Percentiles rank a stretch among this genome's conserved stretches.
Evolutionary conservation across 2,888 invertebrate species (phyloP).

Genomic region (Pharmacophagus antenor): DNA sequence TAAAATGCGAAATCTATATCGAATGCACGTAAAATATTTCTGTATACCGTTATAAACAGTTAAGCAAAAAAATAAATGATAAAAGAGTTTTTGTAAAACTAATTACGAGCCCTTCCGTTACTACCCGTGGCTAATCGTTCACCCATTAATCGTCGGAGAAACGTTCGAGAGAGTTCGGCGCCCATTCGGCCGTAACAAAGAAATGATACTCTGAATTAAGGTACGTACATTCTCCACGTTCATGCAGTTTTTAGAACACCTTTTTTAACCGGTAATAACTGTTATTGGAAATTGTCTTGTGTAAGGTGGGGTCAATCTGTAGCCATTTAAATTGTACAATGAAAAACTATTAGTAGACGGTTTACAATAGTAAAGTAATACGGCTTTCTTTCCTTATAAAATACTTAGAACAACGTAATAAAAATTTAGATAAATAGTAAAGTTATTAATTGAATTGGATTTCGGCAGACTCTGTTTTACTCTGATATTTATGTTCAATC

Average conservation of each 20-base stretch:
- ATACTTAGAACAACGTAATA: not conserved
- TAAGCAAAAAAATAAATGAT: conserved; percentile 10
- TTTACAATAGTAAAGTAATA: too few relatives aligned
- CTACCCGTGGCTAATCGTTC: conserved; percentile 28
- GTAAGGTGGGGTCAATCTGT: not conserved
- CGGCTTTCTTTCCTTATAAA: not conserved
- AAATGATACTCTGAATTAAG: conserved; percentile 20
- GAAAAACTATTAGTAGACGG: too few relatives aligned
- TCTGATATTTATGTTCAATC: conserved; percentile 6
- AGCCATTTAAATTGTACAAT: too few relatives aligned
- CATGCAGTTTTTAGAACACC: not conserved
- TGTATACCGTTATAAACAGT: conserved; percentile 11
- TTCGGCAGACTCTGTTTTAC: not conserved
- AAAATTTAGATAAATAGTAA: not conserved
- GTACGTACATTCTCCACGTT: not conserved
- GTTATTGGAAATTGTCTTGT: not conserved
- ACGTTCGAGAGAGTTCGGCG: conserved; percentile 24
- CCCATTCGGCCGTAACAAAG: conserved; percentile 23
- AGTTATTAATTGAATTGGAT: not conserved
- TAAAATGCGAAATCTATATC: too few relatives aligned
- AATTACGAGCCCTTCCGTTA: conserved; percentile 28
- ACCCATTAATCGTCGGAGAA: conserved; percentile 27
- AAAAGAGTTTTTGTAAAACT: conserved; percentile 27
- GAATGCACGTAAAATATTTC: not conserved
- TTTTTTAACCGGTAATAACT: not conserved